phyloP scores from a whole-genome alignment of 1,140 invertebrate genomes.

The Batillaria attramentaria region DNA sequence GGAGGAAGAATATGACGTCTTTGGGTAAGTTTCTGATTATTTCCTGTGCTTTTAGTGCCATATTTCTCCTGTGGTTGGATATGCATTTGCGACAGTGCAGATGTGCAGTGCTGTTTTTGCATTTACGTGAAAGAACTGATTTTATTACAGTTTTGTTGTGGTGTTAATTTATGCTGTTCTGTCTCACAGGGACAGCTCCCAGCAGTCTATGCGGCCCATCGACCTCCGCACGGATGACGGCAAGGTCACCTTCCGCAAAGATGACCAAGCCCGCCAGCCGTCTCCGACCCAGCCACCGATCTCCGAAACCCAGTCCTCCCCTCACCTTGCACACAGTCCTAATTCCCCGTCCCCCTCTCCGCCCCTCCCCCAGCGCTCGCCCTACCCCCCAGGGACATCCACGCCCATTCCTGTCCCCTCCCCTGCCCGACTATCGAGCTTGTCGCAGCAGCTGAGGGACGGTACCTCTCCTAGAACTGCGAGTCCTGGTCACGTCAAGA shows the following conservation, averaged over 20 bases:
- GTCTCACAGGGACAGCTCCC: conserved; percentile 2
- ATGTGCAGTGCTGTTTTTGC: too few relatives aligned
- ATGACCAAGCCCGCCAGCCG: conserved; percentile 4
- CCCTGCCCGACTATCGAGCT: conserved; percentile 76
- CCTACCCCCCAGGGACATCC: conserved; percentile 37
- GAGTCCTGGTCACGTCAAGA: not conserved
- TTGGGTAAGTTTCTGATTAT: conserved; percentile 31
- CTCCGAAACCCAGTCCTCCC: conserved; percentile 31
- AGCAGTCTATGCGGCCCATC: conserved; percentile 12
- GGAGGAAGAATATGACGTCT: conserved; percentile 43
- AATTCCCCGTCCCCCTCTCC: conserved; percentile 48
- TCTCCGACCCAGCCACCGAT: conserved; percentile 8
- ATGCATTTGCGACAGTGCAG: too few relatives aligned
- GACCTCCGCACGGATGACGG: not conserved
- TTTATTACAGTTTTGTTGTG: too few relatives aligned
- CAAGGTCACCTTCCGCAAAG: conserved; percentile 20
- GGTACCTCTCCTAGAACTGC: not conserved
- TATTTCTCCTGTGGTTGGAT: too few relatives aligned
- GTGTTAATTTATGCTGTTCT: not conserved
- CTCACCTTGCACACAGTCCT: conserved; percentile 11
- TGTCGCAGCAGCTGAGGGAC: conserved; percentile 61
- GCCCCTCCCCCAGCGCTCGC: conserved; percentile 54
- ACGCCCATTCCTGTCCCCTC: conserved; percentile 84
- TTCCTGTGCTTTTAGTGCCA: too few relatives aligned
- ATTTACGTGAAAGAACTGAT: too few relatives aligned